Conservation (phyloP, 2,888 invertebrate species). For the Ophioninae sp. region DNA sequence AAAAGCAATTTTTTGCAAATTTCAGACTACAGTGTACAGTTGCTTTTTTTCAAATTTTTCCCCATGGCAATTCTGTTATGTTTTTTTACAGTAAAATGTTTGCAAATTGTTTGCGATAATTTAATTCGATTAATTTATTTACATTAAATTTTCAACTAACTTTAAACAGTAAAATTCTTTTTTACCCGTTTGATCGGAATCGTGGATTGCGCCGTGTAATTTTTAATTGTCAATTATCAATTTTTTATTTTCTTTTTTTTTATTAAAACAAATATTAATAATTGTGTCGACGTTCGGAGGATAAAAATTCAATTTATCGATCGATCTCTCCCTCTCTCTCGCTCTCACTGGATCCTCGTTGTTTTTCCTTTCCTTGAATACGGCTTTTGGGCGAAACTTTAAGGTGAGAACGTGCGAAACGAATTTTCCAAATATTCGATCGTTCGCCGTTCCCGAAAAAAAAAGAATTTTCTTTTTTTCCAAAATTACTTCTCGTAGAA, state of each 20-base stretch:
- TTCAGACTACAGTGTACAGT: no score
- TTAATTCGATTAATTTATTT: background rate
- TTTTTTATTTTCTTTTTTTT: background rate
- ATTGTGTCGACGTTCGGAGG: slow-evolving; percentile 5
- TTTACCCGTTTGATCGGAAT: background rate
- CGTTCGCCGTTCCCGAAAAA: background rate
- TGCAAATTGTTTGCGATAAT: background rate
- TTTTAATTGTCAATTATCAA: background rate
- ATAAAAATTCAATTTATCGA: background rate
- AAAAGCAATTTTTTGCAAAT: background rate
- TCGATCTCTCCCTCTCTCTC: background rate
- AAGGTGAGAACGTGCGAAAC: slow-evolving; percentile 9
- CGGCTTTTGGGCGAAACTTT: slow-evolving; percentile 32
- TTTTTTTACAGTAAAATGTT: no score
- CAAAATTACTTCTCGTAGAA: background rate
- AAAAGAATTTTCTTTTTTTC: background rate
- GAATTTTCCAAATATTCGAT: background rate
- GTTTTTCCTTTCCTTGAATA: slow-evolving; percentile 36
- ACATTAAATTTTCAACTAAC: background rate
- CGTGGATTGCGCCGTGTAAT: no score
- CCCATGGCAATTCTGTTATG: no score
- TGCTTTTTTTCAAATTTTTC: no score
- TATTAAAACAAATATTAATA: background rate
- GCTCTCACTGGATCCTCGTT: slow-evolving; percentile 17
- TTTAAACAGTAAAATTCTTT: background rate